Base-by-base conservation (phyloP, 2,113 vertebrate species). In the Dermatemys mawii region DNA sequence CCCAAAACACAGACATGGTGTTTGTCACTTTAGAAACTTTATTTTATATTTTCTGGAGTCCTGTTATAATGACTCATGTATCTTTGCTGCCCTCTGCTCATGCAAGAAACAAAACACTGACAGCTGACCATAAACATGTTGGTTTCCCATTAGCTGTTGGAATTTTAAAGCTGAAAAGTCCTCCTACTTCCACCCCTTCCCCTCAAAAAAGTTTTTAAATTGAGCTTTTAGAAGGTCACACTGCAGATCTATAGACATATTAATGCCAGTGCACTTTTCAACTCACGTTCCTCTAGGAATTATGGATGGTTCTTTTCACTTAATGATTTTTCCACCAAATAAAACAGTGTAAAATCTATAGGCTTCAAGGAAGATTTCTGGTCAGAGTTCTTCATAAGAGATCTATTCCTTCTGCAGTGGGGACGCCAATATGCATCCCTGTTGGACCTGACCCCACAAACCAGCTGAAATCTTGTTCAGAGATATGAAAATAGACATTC, bases 361-460 rank as follows among this genome's bases (percentile, higher is more conserved):
- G n/a, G 22, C 48, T 92, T 76, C 1, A 3, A 89, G 57, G 11
- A 49, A 46, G 2, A 80, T 73, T 93, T 94, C 92, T 88, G 41
- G 4, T 84, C 87, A 93, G 55, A 97, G 79, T 95, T 95, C 87
- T 70, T 49, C 87, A 49, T 53, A 93, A 90, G 3, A 49, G 76
- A 94, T 79, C 41, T 55, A 10, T 48, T 94, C 83, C 78, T 93
- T 95, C 93, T 86, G 57, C 54, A 94, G 70, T 49, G 22, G 84
- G 51, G 76, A 95, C 75, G 7, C 60, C 21, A 95, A 10, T 57
- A 73, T 14, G 89, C 9, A 4, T 48, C 84, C 80, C 88, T 24
- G 55, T 86, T 60, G 60, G 19, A 80, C 44, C 90, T 82, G 86
- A 6, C 4, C 51, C 51, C 88, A n/a, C 92, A 78, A 55, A 90